phyloP scores from a whole-genome alignment of 2,113 vertebrate genomes.

The Grammomys surdaster region DNA sequence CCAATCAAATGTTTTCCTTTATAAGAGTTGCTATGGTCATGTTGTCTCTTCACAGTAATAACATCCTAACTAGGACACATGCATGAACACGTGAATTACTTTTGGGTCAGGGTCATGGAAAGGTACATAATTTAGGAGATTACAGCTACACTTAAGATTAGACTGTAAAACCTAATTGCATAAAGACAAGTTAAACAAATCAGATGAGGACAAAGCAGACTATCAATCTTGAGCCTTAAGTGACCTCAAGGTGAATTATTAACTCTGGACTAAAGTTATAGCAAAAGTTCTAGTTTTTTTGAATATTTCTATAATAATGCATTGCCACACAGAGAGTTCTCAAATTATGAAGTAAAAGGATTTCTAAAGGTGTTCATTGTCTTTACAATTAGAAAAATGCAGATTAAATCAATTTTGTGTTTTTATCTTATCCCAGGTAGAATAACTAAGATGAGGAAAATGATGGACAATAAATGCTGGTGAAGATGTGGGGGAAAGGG shows the following conservation, averaged over 20 bases:
- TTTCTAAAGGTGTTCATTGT: neutral
- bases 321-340: neutral
- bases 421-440: neutral
- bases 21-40: too few species aligned
- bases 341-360: neutral
- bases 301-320: neutral
- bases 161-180: neutral
- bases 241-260: neutral
- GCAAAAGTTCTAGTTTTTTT: neutral
- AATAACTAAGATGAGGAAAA: neutral
- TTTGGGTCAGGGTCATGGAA: neutral
- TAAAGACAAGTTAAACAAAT: neutral
- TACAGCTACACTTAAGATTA: neutral
- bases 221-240: neutral
- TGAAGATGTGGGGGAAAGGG: neutral
- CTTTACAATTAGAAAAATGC: neutral
- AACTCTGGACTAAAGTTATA: neutral
- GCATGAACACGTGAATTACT: neutral
- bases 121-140: neutral
- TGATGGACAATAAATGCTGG: neutral
- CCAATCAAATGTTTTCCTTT: too few species aligned
- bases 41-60: too few species aligned
- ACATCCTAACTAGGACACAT: too few species aligned
- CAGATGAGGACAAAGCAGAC: neutral
- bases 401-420: neutral